Evolutionary conservation across 2,797 vertebrate species (phyloP).

Genomic region (Emys orbicularis): DNA sequence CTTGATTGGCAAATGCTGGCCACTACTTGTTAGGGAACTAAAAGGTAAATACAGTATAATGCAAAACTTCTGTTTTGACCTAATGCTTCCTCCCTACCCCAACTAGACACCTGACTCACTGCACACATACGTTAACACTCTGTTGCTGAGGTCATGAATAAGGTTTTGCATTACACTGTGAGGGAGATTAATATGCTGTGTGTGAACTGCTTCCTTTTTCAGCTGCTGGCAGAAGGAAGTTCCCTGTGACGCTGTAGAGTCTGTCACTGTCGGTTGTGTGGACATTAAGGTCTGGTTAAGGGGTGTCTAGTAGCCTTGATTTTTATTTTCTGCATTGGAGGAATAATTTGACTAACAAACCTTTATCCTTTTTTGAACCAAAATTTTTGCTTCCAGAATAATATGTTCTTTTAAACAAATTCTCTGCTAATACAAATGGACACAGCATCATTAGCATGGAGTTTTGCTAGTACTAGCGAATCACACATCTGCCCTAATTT

Average conservation of each 20-base stretch:
- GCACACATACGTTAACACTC: not conserved
- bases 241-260: rapidly evolving
- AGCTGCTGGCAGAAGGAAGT: not conserved
- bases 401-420: not conserved
- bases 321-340: not conserved
- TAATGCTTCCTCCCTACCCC: not conserved
- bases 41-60: not conserved
- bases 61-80: not conserved
- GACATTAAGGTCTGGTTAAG: not conserved
- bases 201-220: not conserved
- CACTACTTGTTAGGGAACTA: not conserved
- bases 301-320: not conserved
- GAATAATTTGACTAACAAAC: not conserved
- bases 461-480: not conserved
- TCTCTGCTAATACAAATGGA: not conserved
- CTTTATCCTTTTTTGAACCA: rapidly evolving
- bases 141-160: not conserved
- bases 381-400: not conserved
- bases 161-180: not conserved
- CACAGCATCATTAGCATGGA: not conserved
- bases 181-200: not conserved
- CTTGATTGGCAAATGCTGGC: not conserved
- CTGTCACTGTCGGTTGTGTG: not conserved
- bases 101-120: not conserved
- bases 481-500: not conserved